A percentile compares a stretch with the other conserved stretches of the same genome.
These are phyloP conservation scores for Diarsia mendica DNA, from an alignment of 2,888 invertebrate species.

Conservation along the genomic window DNA sequence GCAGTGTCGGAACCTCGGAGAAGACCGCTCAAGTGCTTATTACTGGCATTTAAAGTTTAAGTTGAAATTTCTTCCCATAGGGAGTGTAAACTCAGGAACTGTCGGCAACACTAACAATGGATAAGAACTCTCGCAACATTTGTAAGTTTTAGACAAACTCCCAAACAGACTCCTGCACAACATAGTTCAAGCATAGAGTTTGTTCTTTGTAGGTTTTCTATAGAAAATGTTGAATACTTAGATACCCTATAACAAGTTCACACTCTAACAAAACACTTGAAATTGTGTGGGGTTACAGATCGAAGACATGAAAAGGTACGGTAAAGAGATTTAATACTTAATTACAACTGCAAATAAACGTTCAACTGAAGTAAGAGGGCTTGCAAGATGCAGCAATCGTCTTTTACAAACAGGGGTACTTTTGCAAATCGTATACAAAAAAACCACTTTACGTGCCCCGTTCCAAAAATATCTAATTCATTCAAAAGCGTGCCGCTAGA, in stretches of 20 bases:
- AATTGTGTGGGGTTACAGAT: too few relatives aligned
- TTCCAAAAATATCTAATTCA: conserved; percentile 46
- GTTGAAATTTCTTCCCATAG: background rate
- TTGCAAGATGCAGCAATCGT: background rate
- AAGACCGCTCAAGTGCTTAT: conserved; percentile 65
- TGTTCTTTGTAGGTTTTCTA: background rate
- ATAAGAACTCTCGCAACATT: conserved; percentile 1
- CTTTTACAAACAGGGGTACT: background rate
- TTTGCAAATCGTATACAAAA: background rate
- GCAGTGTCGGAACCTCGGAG: conserved; percentile 64
- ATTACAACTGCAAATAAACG: background rate
- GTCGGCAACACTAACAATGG: conserved; percentile 14
- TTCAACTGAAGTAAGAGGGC: background rate
- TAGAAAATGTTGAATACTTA: background rate
- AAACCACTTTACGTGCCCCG: background rate
- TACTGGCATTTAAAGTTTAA: conserved; percentile 35
- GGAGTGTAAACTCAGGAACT: conserved; percentile 1
- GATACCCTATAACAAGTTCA: background rate
- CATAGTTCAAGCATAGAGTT: background rate
- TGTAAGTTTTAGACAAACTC: conserved; percentile 23
- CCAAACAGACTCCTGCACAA: background rate
- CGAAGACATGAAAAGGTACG: too few relatives aligned
- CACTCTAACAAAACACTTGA: background rate
- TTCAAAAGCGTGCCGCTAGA: conserved; percentile 54
- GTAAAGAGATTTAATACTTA: too few relatives aligned